Base-by-base conservation (phyloP, 92 coral and sea anemone genomes). In the Parazoanthus swiftii region DNA sequence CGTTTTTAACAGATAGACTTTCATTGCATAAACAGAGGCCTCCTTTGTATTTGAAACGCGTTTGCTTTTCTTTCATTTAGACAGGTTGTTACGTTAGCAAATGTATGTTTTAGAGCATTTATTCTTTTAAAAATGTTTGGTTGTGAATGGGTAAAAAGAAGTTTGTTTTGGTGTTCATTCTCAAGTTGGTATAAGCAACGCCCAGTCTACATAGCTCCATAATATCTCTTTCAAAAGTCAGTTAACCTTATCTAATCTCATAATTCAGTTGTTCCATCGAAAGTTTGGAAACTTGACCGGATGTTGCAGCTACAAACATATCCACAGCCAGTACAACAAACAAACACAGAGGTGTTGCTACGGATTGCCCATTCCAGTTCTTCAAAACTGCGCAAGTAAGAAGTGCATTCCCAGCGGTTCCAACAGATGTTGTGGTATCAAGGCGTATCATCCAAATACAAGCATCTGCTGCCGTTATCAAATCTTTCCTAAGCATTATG, bases 251-350 rank as follows among this genome's bases (percentile, higher is more conserved):
- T 33, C 65, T 20, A 42, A 74, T 85, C 46, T 35, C 26, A 68
- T 14, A 77, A 10, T 21, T 5, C 33, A 74, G 73, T 39, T 26
- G 18, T 65, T 75, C 26, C 82, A 26, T 51, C 43, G 73, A 58
- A 86, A 67, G 37, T 54, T 73, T 35, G 89, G 89, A 8, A 48
- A 76, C 73, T 7, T 26, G 0, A 86, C 89, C 37, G 73, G 81
- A 70, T 86, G 89, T 77, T 86, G 89, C 58, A 80, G 81, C 8
- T 58, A 46, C 83, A 37, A 80, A 18, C 44, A 26, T 23, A 14
- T 33, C 83, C 37, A 46, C 21, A 79, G 36, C 43, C 83, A 25
- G 65, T 86, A 86, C 72, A 86, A 75, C 89, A 77, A 72, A 21
- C 29, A 46, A 15, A 51, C 82, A 23, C 82, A 86, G 21, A 68